Base-by-base conservation (phyloP, 2,113 vertebrate genomes). In the Poeciliopsis turrubarensis region DNA sequence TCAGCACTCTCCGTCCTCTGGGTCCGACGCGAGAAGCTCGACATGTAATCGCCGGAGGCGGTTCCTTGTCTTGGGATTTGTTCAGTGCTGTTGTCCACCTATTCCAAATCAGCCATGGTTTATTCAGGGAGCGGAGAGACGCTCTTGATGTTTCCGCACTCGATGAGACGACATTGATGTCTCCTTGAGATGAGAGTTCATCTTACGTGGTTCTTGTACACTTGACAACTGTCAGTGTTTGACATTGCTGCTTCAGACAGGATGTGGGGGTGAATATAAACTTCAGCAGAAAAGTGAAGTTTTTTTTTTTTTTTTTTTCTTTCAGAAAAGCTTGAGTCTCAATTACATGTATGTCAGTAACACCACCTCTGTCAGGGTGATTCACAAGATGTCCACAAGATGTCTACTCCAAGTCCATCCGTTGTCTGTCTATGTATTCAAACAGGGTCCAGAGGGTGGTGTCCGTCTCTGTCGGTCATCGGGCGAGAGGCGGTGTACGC, bases 251-350 rank as follows among this genome's bases (percentile, higher is more conserved):
- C 75, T 65, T 27, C n/a, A 66, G 63, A 65, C 73, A 82, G 63
- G 61, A 89, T 81, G 41, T 79, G 47, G 82, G 51, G 70, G 60
- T 80, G 86, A 90, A 89, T 88, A 74, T 86, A 71, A 91, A 89
- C 75, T 51, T 60, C 37, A n/a, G 47, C 65, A 41, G 25, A 41
- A 41, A 5, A 3, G 5, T 27, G 65, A 25, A 66, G 34, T n/a
- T 2, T 39, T 15, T 14, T 34, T 37, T n/a, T n/a, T n/a, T 26
- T 7, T 34, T 37, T 37, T 34, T 37, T 37, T 12, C 34, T 37
- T 41, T 41, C 25, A 63, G 61, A 32, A 63, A 29, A 63, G 61
- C 19, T n/a, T 1, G 22, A 57, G 51, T 25, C 51, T 57, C 51
- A 9, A n/a, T 57, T 25, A 57, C 9, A 57, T 57, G 22, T 9